phyloP scores from a whole-genome alignment of 1,140 invertebrate genomes.

The Phortica variegata region DNA sequence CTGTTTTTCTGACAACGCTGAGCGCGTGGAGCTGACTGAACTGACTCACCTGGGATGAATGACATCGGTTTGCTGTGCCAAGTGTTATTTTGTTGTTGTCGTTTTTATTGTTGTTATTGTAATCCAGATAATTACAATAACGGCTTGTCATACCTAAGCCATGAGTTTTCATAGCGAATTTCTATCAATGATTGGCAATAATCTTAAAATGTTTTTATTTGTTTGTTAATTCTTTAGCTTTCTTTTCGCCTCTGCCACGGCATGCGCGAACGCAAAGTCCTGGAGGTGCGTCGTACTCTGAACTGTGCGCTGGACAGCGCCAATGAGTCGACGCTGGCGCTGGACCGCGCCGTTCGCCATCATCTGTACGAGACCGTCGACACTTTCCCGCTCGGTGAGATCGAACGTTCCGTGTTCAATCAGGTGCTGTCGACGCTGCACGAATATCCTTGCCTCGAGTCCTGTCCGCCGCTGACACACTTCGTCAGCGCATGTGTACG shows the following conservation, averaged over 20 bases:
- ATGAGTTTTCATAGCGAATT: too few species aligned
- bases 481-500: constrained; percentile 62
- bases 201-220: constrained; percentile 4
- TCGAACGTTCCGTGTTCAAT: constrained; percentile 64
- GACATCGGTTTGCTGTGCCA: constrained; percentile 21
- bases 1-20: too few species aligned
- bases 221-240: constrained; percentile 54
- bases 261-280: constrained; percentile 62
- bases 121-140: too few species aligned
- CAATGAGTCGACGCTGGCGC: constrained; percentile 45
- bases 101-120: too few species aligned
- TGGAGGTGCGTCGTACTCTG: constrained; percentile 61
- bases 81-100: too few species aligned
- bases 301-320: constrained; percentile 58
- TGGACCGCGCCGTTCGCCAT: constrained; percentile 58
- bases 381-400: constrained; percentile 63
- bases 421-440: constrained; percentile 63
- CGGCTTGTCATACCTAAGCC: too few species aligned
- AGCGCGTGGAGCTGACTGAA: constrained; percentile 2
- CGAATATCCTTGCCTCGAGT: constrained; percentile 64
- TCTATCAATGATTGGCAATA: constrained; percentile 22
- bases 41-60: constrained; percentile 24
- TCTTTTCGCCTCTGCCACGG: constrained; percentile 67
- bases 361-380: constrained; percentile 61
- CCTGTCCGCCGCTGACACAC: constrained; percentile 60